Conservation (phyloP, 2,797 vertebrate species). For the Xenopus petersii region DNA sequence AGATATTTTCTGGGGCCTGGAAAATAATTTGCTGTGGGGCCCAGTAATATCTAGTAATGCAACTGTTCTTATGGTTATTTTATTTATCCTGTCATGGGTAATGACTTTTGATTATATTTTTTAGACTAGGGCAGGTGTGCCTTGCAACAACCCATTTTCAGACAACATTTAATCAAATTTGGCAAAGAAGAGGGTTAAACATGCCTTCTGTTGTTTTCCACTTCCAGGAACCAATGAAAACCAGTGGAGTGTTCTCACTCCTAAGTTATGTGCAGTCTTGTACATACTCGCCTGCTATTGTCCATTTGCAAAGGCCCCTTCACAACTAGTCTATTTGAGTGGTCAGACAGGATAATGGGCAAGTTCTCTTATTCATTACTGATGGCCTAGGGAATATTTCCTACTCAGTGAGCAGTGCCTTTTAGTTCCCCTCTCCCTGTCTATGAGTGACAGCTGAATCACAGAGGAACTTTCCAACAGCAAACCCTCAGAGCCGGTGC, state of each 20-base stretch:
- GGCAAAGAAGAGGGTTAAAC: slow-evolving; percentile 53
- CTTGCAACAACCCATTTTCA: neutral
- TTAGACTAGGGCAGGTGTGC: neutral
- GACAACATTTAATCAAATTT: slow-evolving; percentile 46
- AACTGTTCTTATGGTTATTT: too few relatives aligned
- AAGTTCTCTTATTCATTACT: slow-evolving; percentile 71
- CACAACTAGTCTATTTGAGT: slow-evolving; percentile 78
- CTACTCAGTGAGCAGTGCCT: slow-evolving; percentile 76
- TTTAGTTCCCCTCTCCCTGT: slow-evolving; percentile 75
- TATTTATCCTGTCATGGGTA: too few relatives aligned
- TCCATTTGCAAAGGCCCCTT: slow-evolving; percentile 87
- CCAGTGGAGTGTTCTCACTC: slow-evolving; percentile 66
- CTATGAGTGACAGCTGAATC: slow-evolving; percentile 95
- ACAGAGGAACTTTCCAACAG: slow-evolving; percentile 75
- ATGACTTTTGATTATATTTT: too few relatives aligned
- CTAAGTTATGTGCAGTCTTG: slow-evolving; percentile 80
- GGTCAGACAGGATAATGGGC: slow-evolving; percentile 80
- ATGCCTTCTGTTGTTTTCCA: slow-evolving; percentile 55
- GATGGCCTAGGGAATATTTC: slow-evolving; percentile 77
- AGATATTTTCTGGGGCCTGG: too few relatives aligned
- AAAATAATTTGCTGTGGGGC: too few relatives aligned
- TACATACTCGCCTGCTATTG: slow-evolving; percentile 80
- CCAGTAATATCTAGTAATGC: too few relatives aligned
- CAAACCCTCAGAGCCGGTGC: slow-evolving; percentile 66
- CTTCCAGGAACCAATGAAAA: slow-evolving; percentile 64